Base-by-base conservation (phyloP, 2,797 vertebrate genomes). In the Brachyrhaphis roseni region DNA sequence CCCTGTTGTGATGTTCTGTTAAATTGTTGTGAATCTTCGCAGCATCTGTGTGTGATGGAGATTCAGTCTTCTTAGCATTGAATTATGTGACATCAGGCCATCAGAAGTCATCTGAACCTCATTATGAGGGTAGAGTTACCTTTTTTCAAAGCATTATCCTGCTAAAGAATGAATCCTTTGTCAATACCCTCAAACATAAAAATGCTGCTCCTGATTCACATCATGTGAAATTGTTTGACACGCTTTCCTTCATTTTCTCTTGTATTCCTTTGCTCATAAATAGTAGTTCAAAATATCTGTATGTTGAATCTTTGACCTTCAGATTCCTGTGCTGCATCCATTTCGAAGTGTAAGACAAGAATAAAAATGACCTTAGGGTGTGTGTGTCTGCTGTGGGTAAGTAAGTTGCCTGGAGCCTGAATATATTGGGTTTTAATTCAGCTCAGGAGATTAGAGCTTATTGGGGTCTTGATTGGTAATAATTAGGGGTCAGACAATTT, bases 401-500 rank as follows among this genome's bases (percentile, higher is more conserved):
- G 71, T 81, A 5, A 68, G 68, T 51, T 20, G 41, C 57, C 15
- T 51, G 72, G 49, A 72, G 83, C 72, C 80, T 55, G 53, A 70
- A 70, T 79, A 72, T 43, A 16, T 74, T 80, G 20, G 78, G 86
- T 78, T 91, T 91, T 86, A 34, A 84, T 77, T 76, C 79, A 71
- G 34, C 80, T 83, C 74, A 39, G 46, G 47, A 83, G 89, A 88
- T 78, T 76, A 76, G 88, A 82, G 83, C 79, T 89, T 70, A 74
- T 85, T 74, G 39, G 76, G 68, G 71, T 70, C 84, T 62, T 92
- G 93, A 94, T 94, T 90, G 88, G 86, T 90, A 89, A 86, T 95
- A 95, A 97, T 95, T 90, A 82, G 86, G 57, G 91, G 88, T 95
- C 93, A 74, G 82, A 88, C 79, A 82, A 84, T 89, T 93, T 88